These are phyloP conservation scores for Tetrapedia diversipes DNA, from an alignment of 2,888 invertebrate genomes.

Conservation along the genomic window DNA sequence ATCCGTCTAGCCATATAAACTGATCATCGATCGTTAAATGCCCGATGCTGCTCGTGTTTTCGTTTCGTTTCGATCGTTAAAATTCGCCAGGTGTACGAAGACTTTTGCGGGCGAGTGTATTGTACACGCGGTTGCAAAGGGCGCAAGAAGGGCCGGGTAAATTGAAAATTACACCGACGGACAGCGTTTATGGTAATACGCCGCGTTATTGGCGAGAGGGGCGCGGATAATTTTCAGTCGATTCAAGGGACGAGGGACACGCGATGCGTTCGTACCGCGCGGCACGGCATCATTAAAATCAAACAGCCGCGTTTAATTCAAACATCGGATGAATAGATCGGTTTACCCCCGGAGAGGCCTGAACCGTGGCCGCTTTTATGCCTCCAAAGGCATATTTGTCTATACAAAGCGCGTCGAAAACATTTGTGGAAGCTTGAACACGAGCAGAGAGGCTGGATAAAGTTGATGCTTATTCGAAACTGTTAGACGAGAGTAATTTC, in stretches of 20 bases:
- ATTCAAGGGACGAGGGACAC: conserved; percentile 34
- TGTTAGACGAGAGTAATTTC: too few species aligned
- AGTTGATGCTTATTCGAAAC: too few species aligned
- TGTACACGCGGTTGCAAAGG: neutral
- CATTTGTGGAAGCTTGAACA: too few species aligned
- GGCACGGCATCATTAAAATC: conserved; percentile 31
- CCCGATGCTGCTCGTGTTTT: neutral
- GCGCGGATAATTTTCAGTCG: conserved; percentile 54
- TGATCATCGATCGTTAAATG: too few species aligned
- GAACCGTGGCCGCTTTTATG: neutral
- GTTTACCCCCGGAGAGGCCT: neutral
- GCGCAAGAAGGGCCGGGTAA: conserved; percentile 50
- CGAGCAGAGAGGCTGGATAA: too few species aligned
- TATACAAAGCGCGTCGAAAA: too few species aligned
- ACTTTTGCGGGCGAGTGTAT: too few species aligned
- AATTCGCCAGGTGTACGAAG: too few species aligned
- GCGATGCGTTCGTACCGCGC: conserved; percentile 23
- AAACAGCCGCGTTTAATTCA: conserved; percentile 38
- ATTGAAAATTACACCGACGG: conserved; percentile 63
- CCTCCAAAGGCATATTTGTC: too few species aligned
- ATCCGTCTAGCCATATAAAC: too few species aligned
- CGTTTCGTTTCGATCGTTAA: too few species aligned
- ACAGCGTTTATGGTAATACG: conserved; percentile 56
- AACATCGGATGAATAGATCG: conserved; percentile 17
- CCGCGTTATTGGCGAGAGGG: conserved; percentile 52